phyloP scores from a whole-genome alignment of 2,888 invertebrate species.

The Creontiades dilutus region DNA sequence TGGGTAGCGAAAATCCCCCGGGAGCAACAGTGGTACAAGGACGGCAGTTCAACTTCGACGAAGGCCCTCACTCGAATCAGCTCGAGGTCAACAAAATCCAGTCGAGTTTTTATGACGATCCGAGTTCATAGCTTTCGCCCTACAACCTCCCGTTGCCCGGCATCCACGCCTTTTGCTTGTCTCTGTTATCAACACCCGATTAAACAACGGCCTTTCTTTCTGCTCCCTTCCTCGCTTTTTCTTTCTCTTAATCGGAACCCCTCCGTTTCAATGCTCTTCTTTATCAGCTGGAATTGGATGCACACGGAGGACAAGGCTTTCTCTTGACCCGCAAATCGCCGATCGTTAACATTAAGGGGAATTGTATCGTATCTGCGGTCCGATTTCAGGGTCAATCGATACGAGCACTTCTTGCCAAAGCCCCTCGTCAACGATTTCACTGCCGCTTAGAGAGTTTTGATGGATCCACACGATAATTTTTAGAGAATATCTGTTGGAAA shows the following conservation, averaged over 20 bases:
- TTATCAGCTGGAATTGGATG: not conserved
- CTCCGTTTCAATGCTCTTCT: not conserved
- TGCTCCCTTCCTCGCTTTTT: not conserved
- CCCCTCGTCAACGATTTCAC: no score
- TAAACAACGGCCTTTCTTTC: not conserved
- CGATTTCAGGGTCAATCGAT: no score
- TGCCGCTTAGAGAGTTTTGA: no score
- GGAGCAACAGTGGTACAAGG: not conserved
- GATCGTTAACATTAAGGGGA: no score
- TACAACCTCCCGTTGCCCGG: not conserved
- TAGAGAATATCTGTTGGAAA: no score
- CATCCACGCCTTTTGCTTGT: not conserved
- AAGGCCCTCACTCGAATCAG: not conserved
- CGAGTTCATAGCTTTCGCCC: constrained; percentile 26
- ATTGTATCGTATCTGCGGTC: no score
- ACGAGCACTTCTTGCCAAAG: no score
- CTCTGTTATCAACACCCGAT: not conserved
- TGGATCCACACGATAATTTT: no score
- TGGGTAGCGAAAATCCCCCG: not conserved
- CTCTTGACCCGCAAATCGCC: not conserved
- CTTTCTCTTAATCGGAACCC: not conserved
- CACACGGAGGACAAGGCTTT: not conserved
- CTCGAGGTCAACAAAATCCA: constrained; percentile 19
- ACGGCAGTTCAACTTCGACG: not conserved
- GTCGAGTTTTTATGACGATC: constrained; percentile 23